Evolutionary conservation across 2,797 vertebrate species (phyloP), one percentile per base, ranked within the genome.

Genomic region (Myotis findleyi): DNA sequence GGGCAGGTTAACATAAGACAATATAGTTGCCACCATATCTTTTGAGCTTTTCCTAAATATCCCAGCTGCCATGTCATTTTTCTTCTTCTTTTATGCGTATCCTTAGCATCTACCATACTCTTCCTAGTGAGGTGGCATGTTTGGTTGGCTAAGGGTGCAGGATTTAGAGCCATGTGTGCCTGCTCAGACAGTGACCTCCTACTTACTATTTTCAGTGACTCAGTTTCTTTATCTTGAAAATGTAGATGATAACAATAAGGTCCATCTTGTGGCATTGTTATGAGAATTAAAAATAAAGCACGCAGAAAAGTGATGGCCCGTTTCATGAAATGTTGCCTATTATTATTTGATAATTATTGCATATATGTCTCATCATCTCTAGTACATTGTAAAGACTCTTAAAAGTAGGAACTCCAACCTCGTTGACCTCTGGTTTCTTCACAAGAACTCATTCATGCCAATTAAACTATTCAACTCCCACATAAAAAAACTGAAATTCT

Each of bases 281-380:
- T 20, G 44, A 95, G 5, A 18, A 91, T 51, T 81, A 93, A 91
- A 91, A 86, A n/a, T 25, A 75, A 82, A 73, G 20, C 20, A 41
- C 30, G 68, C 27, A 41, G 27, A 89, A 68, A 1, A 27, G 16
- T 27, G 8, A 13, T 62, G 5, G 4, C 36, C 66, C 51, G 13
- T 81, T 68, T 9, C 7, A 41, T 81, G 20, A 87, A 64, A 20
- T 66, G 6, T n/a, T 68, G 53, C 17, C 6, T 21, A 23, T 23
- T 51, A n/a, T 38, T 55, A 90, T 41, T 53, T 57, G 71, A 44
- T 69, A 80, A 76, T 47, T 16, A 41, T 6, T 89, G 17, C 27
- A 25, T 41, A 3, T 36, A 18, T 3, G 11, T 30, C 49, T 44
- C 27, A 51, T 51, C 6, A 51, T 30, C 25, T 73, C 10, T 7